Percentiles rank a stretch among this genome's conserved stretches.
Conservation (phyloP, 2,888 invertebrate species). For the Tanypteryx hageni region DNA sequence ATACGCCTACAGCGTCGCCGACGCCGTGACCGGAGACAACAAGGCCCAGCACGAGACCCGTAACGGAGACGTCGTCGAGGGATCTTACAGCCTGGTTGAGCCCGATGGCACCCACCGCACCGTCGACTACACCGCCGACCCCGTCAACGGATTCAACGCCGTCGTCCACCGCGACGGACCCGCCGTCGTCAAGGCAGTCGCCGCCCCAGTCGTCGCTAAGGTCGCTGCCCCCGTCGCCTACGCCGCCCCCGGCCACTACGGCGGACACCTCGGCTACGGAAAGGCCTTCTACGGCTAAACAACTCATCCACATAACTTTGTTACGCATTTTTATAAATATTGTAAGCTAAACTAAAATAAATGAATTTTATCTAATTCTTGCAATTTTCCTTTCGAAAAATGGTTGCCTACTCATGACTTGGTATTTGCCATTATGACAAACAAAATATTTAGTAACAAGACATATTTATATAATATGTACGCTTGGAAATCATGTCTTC, state of each 20-base stretch:
- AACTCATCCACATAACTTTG: neutral
- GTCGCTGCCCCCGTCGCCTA: conserved; percentile 63
- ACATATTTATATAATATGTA: too few relatives aligned
- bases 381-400: too few relatives aligned
- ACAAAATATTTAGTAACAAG: too few relatives aligned
- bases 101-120: conserved; percentile 65
- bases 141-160: conserved; percentile 67
- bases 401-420: too few relatives aligned
- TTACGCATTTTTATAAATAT: neutral
- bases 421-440: too few relatives aligned
- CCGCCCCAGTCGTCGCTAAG: too few relatives aligned
- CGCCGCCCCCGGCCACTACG: conserved; percentile 9
- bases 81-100: conserved; percentile 62
- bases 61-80: conserved; percentile 64
- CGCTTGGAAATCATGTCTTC: too few relatives aligned
- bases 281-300: neutral
- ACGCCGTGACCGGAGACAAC: conserved; percentile 66
- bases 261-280: conserved; percentile 23
- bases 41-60: conserved; percentile 65
- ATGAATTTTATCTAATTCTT: too few relatives aligned
- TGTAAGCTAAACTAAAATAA: too few relatives aligned
- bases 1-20: conserved; percentile 65
- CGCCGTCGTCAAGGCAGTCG: conserved; percentile 49
- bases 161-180: conserved; percentile 65
- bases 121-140: conserved; percentile 66